These are phyloP conservation scores for Macroteleia sp. DNA, from an alignment of 2,888 invertebrate genomes.

Conservation along the genomic window DNA sequence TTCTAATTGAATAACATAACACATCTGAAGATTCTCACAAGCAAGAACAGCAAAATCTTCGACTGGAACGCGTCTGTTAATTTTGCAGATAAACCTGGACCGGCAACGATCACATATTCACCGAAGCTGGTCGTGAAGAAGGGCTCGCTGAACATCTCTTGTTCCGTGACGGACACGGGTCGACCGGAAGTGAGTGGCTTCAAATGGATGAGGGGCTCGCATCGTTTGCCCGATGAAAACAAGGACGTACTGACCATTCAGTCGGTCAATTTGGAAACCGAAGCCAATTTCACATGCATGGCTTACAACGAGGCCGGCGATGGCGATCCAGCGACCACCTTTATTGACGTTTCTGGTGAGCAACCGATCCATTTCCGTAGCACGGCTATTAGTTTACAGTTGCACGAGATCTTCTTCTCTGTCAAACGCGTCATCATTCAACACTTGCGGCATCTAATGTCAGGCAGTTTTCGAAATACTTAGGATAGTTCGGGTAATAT, in stretches of 20 bases:
- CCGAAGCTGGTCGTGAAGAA: conserved; percentile 93
- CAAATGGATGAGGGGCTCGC: conserved; percentile 92
- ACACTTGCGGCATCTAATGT: conserved; percentile 1
- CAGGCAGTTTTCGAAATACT: background rate
- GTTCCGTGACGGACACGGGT: conserved; percentile 93
- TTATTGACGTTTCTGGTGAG: conserved; percentile 89
- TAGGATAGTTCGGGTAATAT: no score
- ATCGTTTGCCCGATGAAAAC: conserved; percentile 90
- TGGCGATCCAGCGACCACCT: conserved; percentile 88
- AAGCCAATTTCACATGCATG: conserved; percentile 95
- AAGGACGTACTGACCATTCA: conserved; percentile 91
- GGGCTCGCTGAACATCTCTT: conserved; percentile 91
- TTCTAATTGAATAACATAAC: no score
- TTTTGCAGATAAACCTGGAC: conserved; percentile 91
- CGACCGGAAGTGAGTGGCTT: conserved; percentile 90
- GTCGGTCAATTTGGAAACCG: conserved; percentile 92
- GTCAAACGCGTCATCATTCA: conserved; percentile 33
- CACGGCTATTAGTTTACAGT: conserved; percentile 41
- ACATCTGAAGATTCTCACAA: no score
- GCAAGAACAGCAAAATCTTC: no score
- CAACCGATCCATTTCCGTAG: conserved; percentile 36
- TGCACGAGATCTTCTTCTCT: conserved; percentile 6
- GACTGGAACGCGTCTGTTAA: no score
- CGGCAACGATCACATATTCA: conserved; percentile 90
- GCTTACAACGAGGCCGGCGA: conserved; percentile 94